Conservation (phyloP, 2,888 invertebrate genomes). For the Phragmatobia fuliginosa region DNA sequence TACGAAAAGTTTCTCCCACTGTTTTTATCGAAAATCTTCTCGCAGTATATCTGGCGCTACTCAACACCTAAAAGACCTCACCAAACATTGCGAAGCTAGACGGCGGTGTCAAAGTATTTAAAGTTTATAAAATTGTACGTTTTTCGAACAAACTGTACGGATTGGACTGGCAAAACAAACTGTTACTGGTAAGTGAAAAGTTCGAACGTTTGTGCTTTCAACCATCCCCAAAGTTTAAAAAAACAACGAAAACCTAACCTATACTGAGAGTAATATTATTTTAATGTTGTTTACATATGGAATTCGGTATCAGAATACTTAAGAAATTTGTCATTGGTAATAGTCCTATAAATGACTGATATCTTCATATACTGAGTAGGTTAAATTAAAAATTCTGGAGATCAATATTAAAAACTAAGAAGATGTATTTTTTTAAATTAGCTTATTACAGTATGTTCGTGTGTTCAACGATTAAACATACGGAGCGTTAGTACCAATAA, state of each 20-base stretch:
- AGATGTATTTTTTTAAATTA: no score
- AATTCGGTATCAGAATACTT: conserved; percentile 18
- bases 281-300: conserved; percentile 58
- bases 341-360: no score
- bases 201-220: conserved; percentile 69
- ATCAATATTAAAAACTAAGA: no score
- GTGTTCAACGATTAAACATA: no score
- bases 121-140: conserved; percentile 52
- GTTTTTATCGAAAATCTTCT: conserved; percentile 20
- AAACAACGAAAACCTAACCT: conserved; percentile 53
- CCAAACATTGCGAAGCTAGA: conserved; percentile 37
- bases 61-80: conserved; percentile 25
- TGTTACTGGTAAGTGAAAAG: conserved; percentile 70
- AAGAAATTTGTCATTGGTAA: no score
- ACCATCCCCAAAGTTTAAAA: conserved; percentile 49
- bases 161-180: conserved; percentile 59
- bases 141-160: conserved; percentile 53
- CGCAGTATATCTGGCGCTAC: conserved; percentile 16
- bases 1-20: conserved; percentile 22
- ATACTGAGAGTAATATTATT: conserved; percentile 57
- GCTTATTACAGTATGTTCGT: no score
- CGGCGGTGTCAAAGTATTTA: conserved; percentile 46
- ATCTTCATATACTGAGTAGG: no score
- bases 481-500: no score
- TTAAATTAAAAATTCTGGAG: no score